phyloP scores from a whole-genome alignment of 2,888 invertebrate genomes.

The Erebia ligea region DNA sequence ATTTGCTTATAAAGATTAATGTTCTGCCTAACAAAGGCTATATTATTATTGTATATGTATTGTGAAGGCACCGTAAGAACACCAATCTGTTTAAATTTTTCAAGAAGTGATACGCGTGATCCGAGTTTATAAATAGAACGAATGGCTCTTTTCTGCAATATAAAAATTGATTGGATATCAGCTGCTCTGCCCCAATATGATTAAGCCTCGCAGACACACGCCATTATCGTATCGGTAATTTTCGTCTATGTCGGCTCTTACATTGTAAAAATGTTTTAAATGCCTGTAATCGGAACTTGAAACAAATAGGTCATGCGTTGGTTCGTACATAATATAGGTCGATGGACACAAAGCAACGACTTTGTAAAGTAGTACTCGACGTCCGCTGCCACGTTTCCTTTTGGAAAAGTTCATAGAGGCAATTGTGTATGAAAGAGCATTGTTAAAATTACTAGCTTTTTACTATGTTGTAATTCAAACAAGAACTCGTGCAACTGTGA shows the following conservation, averaged over 20 bases:
- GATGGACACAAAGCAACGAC: constrained; percentile 41
- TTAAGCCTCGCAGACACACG: too few relatives aligned
- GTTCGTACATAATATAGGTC: constrained; percentile 40
- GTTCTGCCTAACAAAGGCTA: too few relatives aligned
- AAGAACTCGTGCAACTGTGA: not conserved
- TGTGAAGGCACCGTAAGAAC: too few relatives aligned
- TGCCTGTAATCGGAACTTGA: constrained; percentile 29
- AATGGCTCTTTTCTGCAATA: too few relatives aligned
- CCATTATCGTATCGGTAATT: not conserved
- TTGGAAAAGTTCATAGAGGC: constrained; percentile 25
- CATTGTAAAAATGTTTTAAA: not conserved
- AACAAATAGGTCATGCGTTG: constrained; percentile 42
- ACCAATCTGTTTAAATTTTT: too few relatives aligned
- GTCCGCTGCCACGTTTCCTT: constrained; percentile 34
- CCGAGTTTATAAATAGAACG: too few relatives aligned
- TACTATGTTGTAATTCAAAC: not conserved
- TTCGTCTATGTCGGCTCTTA: not conserved
- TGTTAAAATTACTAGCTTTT: not conserved
- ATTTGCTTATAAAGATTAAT: too few relatives aligned
- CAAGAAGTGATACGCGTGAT: too few relatives aligned
- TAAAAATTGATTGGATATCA: too few relatives aligned
- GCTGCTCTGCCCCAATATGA: too few relatives aligned
- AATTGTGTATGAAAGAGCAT: constrained; percentile 10
- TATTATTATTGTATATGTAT: too few relatives aligned
- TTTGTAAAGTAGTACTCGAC: constrained; percentile 34